Conservation (phyloP, 2,888 invertebrate genomes). For the Andrena fulva region DNA sequence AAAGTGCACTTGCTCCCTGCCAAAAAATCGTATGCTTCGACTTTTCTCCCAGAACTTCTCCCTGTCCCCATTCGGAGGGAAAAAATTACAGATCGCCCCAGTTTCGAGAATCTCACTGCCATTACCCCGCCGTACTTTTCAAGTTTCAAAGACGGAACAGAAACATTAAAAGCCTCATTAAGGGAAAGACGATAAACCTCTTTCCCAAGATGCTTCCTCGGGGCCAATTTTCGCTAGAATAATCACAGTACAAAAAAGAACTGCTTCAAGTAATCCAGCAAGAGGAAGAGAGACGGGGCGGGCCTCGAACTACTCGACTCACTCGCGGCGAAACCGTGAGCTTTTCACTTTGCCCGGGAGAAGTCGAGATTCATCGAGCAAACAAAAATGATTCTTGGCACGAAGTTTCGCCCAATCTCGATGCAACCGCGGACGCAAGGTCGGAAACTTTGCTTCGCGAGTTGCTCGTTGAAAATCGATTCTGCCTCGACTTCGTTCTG, state of each 20-base stretch:
- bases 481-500: constrained; percentile 37
- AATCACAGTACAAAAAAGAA: constrained; percentile 9
- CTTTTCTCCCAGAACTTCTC: not conserved
- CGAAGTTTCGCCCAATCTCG: constrained; percentile 12
- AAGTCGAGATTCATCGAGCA: constrained; percentile 43
- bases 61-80: not conserved
- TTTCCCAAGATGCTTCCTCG: constrained; percentile 14
- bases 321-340: not conserved
- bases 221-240: constrained; percentile 34
- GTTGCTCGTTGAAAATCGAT: constrained; percentile 28
- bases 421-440: not conserved
- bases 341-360: constrained; percentile 24
- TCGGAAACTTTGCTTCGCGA: constrained; percentile 16
- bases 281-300: not conserved
- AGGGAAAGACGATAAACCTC: constrained; percentile 14
- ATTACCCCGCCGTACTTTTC: not conserved
- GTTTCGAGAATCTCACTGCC: not conserved
- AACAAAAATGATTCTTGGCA: constrained; percentile 43
- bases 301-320: constrained; percentile 9
- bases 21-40: not conserved
- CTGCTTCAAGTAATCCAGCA: constrained; percentile 19
- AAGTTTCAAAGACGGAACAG: not conserved
- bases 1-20: not conserved
- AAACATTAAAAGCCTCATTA: constrained; percentile 18
- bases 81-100: not conserved